Base-by-base conservation (phyloP, 1,140 invertebrate genomes). In the Pteromalus puparum region DNA sequence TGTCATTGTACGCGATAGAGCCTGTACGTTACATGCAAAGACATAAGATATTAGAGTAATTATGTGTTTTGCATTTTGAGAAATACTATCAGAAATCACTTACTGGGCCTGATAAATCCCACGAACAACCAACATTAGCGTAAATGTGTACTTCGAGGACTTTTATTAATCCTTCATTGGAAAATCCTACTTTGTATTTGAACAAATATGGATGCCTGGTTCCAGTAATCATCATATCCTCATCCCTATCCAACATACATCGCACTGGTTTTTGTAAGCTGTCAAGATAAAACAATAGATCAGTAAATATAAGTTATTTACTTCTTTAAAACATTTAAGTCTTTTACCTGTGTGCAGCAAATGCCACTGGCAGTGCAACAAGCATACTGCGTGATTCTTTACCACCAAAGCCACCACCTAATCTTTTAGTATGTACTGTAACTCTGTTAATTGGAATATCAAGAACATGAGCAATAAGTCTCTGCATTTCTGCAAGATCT, bases 351-450 rank as follows among this genome's bases (percentile, higher is more conserved):
- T 95, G 93, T 21, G 96, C 96, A 15, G 96, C 96, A 13, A 97
- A 87, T 13, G 95, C 95, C 18, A 94, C 95, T 1, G 96, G 96
- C 13, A 96, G 85, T 53, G 95, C 94, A 3, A 95, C 87, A 5
- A 95, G 85, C 34, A 94, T 92, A 7, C 94, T 92, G 73, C 97
- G 93, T 0, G 96, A 96, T 91, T 99, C 98, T 93, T 99, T 99
- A 5, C 98, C 98, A 34, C 98, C 98, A 93, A 99, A 99, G 38
- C 97, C 98, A 67, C 98, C 98, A 15, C 98, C 98, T 88, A 99
- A 92, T 84, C 98, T 94, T 91, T 98, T 98, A 0, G 97, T 96
- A 86, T 95, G 95, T 12, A 95, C 95, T 1, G 95, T 94, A 53
- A 99, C 93, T 87, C 95, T 95, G 90, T 98, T 97, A 74, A 94